Evolutionary conservation across 2,797 vertebrate species (phyloP).

Genomic region (Bovichtus variegatus): DNA sequence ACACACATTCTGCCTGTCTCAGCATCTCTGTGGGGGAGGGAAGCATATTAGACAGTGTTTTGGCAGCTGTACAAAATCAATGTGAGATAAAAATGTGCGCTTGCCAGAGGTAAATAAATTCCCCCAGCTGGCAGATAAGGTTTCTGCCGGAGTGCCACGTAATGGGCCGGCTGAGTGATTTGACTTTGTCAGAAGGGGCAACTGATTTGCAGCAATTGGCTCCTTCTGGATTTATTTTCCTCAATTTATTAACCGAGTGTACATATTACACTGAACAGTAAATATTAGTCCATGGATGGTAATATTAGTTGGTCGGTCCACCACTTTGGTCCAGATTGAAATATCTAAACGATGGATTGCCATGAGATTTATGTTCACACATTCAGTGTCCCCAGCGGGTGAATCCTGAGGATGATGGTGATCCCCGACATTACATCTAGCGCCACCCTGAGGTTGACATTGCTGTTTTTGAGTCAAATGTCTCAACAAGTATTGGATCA

Average conservation of each 20-base stretch:
- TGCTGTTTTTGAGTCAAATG: too few species aligned
- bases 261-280: too few species aligned
- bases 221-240: slow-evolving; percentile 14
- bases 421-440: too few species aligned
- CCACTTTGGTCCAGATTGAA: background rate
- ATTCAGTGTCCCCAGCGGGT: background rate
- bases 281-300: background rate
- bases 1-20: slow-evolving; percentile 30
- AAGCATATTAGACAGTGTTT: slow-evolving; percentile 66
- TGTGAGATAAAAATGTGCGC: slow-evolving; percentile 75
- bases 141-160: slow-evolving; percentile 49
- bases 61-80: slow-evolving; percentile 83
- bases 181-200: slow-evolving; percentile 68
- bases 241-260: too few species aligned
- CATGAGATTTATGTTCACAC: background rate
- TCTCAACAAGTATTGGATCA: too few species aligned
- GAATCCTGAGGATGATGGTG: background rate
- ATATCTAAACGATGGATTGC: background rate
- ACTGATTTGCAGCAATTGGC: slow-evolving; percentile 41
- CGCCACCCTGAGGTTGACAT: too few species aligned
- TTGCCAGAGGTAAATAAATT: slow-evolving; percentile 76
- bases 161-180: slow-evolving; percentile 59
- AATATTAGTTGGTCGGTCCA: background rate
- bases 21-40: slow-evolving; percentile 24
- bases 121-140: slow-evolving; percentile 62